These are phyloP conservation scores for Parnassius mnemosyne DNA, from an alignment of 2,888 invertebrate genomes.

Conservation along the genomic window DNA sequence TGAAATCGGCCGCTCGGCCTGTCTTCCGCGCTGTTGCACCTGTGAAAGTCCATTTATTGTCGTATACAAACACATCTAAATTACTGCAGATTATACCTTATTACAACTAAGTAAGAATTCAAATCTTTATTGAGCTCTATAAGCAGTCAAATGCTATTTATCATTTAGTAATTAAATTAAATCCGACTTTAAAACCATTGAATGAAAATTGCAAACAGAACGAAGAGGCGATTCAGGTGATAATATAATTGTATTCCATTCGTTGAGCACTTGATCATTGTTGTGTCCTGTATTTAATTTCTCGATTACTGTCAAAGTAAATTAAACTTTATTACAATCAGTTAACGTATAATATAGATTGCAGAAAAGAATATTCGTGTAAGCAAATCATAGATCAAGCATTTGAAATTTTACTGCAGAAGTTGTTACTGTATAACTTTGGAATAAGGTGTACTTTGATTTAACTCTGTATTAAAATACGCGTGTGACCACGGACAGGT, in stretches of 20 bases:
- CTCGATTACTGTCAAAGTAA: conserved; percentile 28
- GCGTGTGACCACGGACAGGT: conserved; percentile 60
- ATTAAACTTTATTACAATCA: conserved; percentile 35
- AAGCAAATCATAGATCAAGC: conserved; percentile 22
- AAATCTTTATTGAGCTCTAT: conserved; percentile 22
- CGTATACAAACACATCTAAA: conserved; percentile 17
- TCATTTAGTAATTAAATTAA: conserved; percentile 12
- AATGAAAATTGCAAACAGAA: conserved; percentile 31
- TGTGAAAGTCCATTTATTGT: conserved; percentile 51
- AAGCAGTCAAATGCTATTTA: conserved; percentile 2
- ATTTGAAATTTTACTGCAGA: conserved; percentile 25
- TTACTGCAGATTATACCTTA: conserved; percentile 32
- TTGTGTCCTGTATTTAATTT: conserved; percentile 46
- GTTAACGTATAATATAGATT: conserved; percentile 27
- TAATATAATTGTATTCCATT: conserved; percentile 66
- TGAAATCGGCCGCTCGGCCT: conserved; percentile 70
- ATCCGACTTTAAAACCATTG: conserved; percentile 15
- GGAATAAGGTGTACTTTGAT: conserved; percentile 33
- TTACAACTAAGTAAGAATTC: conserved; percentile 22
- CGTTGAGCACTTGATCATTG: conserved; percentile 62
- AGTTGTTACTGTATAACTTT: conserved; percentile 36
- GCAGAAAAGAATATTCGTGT: conserved; percentile 11
- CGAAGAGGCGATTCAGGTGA: conserved; percentile 56
- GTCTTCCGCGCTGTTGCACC: conserved; percentile 73
- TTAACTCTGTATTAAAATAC: conserved; percentile 30